phyloP scores from a whole-genome alignment of 1,140 invertebrate species.

The Anadara kagoshimensis region DNA sequence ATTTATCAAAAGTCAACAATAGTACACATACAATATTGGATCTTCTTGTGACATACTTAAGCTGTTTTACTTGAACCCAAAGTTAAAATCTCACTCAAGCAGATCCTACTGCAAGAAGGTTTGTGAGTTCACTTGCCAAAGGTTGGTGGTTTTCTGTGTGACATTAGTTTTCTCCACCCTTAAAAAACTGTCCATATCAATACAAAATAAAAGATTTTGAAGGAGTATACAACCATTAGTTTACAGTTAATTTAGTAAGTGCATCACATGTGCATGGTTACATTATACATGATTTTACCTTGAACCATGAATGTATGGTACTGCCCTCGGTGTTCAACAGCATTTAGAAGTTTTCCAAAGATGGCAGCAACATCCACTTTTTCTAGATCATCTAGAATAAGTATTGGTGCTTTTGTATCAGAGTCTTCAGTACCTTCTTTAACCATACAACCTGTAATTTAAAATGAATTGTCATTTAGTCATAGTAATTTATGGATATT shows the following conservation, averaged over 20 bases:
- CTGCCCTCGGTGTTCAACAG: conserved; percentile 64
- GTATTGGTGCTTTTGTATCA: conserved; percentile 48
- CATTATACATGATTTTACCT: conserved; percentile 37
- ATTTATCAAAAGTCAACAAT: too few species aligned
- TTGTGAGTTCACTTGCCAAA: too few species aligned
- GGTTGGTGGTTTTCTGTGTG: too few species aligned
- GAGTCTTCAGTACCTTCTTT: conserved; percentile 29
- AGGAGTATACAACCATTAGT: too few species aligned
- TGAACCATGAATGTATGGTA: conserved; percentile 53
- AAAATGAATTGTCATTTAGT: not conserved
- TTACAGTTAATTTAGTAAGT: not conserved
- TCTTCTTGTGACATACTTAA: too few species aligned
- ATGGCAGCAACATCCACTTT: conserved; percentile 60
- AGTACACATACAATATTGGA: too few species aligned
- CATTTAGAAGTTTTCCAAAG: conserved; percentile 60
- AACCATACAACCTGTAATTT: conserved; percentile 54
- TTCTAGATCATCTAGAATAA: conserved; percentile 67
- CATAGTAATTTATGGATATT: not conserved
- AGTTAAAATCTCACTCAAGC: too few species aligned
- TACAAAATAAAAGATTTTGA: too few species aligned
- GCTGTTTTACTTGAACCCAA: too few species aligned
- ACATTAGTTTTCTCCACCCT: too few species aligned
- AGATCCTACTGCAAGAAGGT: too few species aligned
- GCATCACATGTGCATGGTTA: not conserved
- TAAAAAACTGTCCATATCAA: too few species aligned